phyloP scores from a whole-genome alignment of 2,888 invertebrate genomes.

The Falcaria lacertinaria region DNA sequence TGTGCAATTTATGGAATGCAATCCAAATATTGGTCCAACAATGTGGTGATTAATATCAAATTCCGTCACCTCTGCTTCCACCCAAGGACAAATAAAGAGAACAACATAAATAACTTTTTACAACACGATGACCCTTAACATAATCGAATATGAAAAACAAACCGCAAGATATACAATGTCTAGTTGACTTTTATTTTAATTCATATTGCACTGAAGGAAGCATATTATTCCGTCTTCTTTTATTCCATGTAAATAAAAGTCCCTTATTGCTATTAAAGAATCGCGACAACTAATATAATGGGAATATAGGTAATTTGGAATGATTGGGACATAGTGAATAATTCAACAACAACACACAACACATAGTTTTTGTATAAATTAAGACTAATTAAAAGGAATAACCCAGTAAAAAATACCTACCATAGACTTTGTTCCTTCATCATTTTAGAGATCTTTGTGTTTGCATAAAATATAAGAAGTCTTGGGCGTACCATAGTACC shows the following conservation, averaged over 20 bases:
- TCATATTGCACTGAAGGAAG: no score
- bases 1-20: no score
- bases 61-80: neutral
- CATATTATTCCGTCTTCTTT: no score
- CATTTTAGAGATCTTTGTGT: constrained; percentile 23
- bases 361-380: neutral
- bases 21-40: neutral
- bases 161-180: neutral
- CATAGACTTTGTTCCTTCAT: constrained; percentile 1
- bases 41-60: neutral
- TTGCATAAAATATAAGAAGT: constrained; percentile 20
- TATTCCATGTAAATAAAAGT: no score
- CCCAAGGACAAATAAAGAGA: neutral
- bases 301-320: constrained; percentile 7
- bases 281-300: neutral
- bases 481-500: constrained; percentile 18
- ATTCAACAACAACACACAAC: neutral
- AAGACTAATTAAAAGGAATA: neutral
- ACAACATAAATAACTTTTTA: neutral
- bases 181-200: no score
- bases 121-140: neutral
- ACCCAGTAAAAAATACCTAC: neutral
- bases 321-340: neutral
- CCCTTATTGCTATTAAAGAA: no score
- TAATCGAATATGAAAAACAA: neutral